These are phyloP conservation scores for Limosa lapponica DNA, from an alignment of 2,797 vertebrate species.

Conservation along the genomic window DNA sequence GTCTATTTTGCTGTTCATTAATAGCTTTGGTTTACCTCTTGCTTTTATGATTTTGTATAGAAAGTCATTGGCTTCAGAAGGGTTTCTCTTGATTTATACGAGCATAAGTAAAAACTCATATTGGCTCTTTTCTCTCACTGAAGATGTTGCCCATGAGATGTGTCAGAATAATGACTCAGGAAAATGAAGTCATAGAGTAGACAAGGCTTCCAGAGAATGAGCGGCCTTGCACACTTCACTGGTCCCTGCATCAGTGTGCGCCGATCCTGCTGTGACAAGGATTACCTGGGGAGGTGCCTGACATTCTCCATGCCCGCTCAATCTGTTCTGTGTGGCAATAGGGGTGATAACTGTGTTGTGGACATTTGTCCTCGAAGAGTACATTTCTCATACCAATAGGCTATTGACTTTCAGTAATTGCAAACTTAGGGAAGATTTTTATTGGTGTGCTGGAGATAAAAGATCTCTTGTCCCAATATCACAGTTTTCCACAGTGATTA, in stretches of 20 bases:
- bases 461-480: constrained; percentile 11
- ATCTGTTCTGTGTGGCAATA: constrained; percentile 47
- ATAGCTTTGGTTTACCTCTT: neutral
- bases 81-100: constrained; percentile 46
- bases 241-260: neutral
- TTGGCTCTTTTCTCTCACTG: constrained; percentile 59
- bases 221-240: constrained; percentile 56
- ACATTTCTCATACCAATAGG: constrained; percentile 58
- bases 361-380: constrained; percentile 57
- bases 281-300: constrained; percentile 57
- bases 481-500: neutral
- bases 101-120: constrained; percentile 35
- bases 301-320: constrained; percentile 17
- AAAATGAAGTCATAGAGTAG: constrained; percentile 57
- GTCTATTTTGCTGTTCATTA: constrained; percentile 9
- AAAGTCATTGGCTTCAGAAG: neutral
- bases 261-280: neutral
- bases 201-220: neutral
- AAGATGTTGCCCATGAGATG: constrained; percentile 60
- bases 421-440: constrained; percentile 64
- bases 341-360: constrained; percentile 64
- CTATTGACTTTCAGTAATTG: constrained; percentile 64
- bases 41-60: neutral
- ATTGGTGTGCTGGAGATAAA: constrained; percentile 39
- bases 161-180: constrained; percentile 55